phyloP scores from a whole-genome alignment of 2,797 vertebrate genomes.

The Pseudochromis fuscus region DNA sequence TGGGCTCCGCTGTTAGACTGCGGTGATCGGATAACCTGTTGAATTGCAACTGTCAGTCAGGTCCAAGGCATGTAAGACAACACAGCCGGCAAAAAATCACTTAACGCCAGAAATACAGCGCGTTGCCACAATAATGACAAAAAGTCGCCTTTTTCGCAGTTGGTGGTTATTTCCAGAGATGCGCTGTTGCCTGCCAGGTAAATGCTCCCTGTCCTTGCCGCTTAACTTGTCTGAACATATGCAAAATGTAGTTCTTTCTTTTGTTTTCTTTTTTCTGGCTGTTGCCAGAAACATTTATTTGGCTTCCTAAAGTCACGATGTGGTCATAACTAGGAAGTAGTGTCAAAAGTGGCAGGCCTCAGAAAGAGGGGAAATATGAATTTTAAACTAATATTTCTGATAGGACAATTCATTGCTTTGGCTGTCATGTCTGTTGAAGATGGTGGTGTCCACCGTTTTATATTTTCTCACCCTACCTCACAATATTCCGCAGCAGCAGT shows the following conservation, averaged over 20 bases:
- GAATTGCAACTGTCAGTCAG: conserved; percentile 81
- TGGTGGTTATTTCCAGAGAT: conserved; percentile 45
- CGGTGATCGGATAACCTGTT: conserved; percentile 91
- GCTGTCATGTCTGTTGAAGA: neutral
- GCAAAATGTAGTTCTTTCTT: conserved; percentile 4
- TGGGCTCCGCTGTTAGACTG: conserved; percentile 79
- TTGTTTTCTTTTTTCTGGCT: neutral
- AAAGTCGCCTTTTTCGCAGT: conserved; percentile 31
- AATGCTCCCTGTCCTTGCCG: conserved; percentile 18
- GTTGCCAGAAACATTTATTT: neutral
- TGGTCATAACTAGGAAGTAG: conserved; percentile 45
- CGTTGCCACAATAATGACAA: conserved; percentile 29
- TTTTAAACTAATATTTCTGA: neutral
- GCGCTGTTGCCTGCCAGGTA: conserved; percentile 50
- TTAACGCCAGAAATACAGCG: conserved; percentile 36
- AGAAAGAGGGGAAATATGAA: neutral
- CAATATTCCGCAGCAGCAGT: conserved; percentile 23
- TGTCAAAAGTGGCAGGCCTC: conserved; percentile 33
- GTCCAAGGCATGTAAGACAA: conserved; percentile 42
- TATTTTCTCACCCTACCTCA: conserved; percentile 20
- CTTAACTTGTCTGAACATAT: conserved; percentile 20
- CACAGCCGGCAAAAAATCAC: conserved; percentile 36
- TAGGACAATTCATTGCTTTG: neutral
- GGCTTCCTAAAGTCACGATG: conserved; percentile 2
- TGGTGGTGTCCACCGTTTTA: neutral